Conservation (phyloP, 2,113 vertebrate species). For the Lampris megalopsis region DNA sequence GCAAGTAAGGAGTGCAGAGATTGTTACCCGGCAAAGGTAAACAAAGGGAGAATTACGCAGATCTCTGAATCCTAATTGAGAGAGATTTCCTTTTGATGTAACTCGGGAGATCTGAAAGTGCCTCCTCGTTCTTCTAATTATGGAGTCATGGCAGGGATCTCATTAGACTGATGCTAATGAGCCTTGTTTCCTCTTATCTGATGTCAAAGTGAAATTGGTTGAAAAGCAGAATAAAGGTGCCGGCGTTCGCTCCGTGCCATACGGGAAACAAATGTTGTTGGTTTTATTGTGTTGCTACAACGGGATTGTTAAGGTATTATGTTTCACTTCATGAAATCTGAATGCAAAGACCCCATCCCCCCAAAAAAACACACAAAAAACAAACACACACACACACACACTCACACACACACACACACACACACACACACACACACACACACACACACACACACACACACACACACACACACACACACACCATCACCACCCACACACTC, state of each 20-base stretch:
- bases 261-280: conserved; percentile 28
- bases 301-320: conserved; percentile 2
- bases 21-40: conserved; percentile 66
- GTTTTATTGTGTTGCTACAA: conserved; percentile 46
- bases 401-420: no score
- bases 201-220: conserved; percentile 72
- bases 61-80: conserved; percentile 72
- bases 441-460: no score
- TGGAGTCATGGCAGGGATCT: conserved; percentile 67
- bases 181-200: conserved; percentile 76
- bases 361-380: no score
- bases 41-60: conserved; percentile 71
- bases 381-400: no score
- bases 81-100: conserved; percentile 81
- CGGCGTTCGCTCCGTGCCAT: conserved; percentile 48
- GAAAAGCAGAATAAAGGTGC: conserved; percentile 66
- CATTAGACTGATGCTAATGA: conserved; percentile 83
- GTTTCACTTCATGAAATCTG: conserved; percentile 5
- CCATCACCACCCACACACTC: no score
- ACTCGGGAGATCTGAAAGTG: conserved; percentile 74
- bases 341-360: background rate
- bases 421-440: no score
- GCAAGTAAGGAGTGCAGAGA: conserved; percentile 28
- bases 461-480: no score
- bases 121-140: conserved; percentile 76